Evolutionary conservation across 30 jellyfish, hydroid and myxozoan genomes (phyloP).

Genomic region (Turritopsis rubra): DNA sequence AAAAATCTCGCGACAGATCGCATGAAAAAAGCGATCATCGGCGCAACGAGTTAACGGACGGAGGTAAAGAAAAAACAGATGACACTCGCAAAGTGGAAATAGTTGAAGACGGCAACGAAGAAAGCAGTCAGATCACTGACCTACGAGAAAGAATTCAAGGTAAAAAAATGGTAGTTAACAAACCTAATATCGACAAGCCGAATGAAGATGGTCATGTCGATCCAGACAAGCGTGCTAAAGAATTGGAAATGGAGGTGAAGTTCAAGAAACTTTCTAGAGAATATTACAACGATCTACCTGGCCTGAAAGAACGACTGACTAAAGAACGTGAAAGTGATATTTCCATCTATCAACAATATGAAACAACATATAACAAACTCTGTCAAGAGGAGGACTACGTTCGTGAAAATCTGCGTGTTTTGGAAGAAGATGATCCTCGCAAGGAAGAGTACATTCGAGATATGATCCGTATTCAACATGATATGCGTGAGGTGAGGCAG

Average conservation of each 20-base stretch:
- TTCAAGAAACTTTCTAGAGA: constrained; percentile 28
- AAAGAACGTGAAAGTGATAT: constrained; percentile 71
- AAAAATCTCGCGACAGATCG: constrained; percentile 19
- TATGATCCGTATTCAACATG: constrained; percentile 54
- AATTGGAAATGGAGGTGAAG: constrained; percentile 26
- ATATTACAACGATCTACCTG: constrained; percentile 32
- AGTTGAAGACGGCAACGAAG: constrained; percentile 26
- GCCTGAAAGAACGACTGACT: constrained; percentile 57
- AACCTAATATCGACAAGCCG: constrained; percentile 14
- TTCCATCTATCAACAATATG: constrained; percentile 59
- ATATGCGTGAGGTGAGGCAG: constrained; percentile 66
- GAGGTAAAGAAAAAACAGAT: constrained; percentile 3
- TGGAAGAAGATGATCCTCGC: constrained; percentile 78
- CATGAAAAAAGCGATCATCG: constrained; percentile 11
- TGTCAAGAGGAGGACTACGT: constrained; percentile 80
- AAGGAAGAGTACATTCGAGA: constrained; percentile 59
- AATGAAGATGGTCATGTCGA: neutral
- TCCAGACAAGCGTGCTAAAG: constrained; percentile 32
- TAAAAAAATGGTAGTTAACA: constrained; percentile 55
- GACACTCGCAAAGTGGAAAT: constrained; percentile 57
- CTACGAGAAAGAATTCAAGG: constrained; percentile 64
- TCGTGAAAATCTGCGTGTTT: constrained; percentile 49
- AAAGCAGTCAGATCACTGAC: constrained; percentile 33
- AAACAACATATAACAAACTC: constrained; percentile 64
- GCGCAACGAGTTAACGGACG: neutral